These are phyloP conservation scores for Pollenia amentaria DNA, from an alignment of 2,888 invertebrate genomes.

Conservation along the genomic window DNA sequence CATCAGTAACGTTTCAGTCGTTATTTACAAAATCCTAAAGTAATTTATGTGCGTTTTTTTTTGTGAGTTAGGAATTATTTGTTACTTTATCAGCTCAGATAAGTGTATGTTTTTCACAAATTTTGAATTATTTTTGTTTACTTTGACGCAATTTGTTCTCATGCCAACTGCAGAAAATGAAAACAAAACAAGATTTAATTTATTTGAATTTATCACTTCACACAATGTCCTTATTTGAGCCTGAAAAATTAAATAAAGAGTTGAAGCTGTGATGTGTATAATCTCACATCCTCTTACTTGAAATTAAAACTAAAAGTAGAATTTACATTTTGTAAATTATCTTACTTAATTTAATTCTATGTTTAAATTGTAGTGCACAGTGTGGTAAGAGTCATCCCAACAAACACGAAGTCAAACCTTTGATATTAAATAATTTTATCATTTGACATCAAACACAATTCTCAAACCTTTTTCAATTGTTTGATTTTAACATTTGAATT, in stretches of 20 bases:
- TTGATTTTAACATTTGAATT: too few species aligned
- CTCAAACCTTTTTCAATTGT: too few species aligned
- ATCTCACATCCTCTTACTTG: constrained; percentile 5
- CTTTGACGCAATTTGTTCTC: constrained; percentile 54
- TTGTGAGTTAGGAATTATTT: constrained; percentile 7
- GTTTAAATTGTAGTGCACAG: background rate
- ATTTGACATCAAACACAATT: too few species aligned
- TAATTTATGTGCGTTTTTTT: constrained; percentile 3
- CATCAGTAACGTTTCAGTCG: background rate
- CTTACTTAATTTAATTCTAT: background rate
- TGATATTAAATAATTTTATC: too few species aligned
- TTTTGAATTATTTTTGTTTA: too few species aligned
- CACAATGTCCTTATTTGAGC: background rate
- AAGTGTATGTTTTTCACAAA: too few species aligned
- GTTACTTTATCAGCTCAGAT: constrained; percentile 6
- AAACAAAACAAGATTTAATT: constrained; percentile 25
- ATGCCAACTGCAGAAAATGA: background rate
- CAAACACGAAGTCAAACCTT: too few species aligned
- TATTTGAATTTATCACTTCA: constrained; percentile 30
- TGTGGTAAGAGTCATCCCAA: too few species aligned
- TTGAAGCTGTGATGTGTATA: background rate
- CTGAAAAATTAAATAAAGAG: background rate
- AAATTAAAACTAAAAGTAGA: constrained; percentile 26
- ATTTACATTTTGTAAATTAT: background rate
- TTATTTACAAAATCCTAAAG: constrained; percentile 20